Base-by-base conservation (phyloP, 2,797 vertebrate species). In the Hoplostethus atlanticus region DNA sequence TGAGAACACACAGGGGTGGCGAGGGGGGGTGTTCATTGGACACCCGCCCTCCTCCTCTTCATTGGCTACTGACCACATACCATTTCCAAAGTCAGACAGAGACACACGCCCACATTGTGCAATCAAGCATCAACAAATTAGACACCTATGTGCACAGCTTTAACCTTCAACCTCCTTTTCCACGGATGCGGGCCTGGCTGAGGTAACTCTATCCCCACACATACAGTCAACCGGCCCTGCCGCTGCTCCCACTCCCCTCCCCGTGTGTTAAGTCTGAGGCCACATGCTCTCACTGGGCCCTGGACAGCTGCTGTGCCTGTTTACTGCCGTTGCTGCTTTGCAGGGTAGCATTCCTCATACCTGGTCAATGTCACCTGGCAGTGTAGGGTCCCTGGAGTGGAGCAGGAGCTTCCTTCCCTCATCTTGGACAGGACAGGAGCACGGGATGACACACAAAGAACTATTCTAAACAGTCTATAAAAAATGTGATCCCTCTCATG, bases 251-350 rank as follows among this genome's bases (percentile, higher is more conserved):
- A 5, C 83, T 79, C 60, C 1, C 21, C 21, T 21, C 21, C 67
- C 55, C 75, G 25, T 31, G 47, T 48, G 71, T 50, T 72, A 73
- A 66, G 65, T 69, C 40, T 36, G 47, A 74, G 34, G 81, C 40
- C 67, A 54, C 52, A 46, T 51, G 36, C 40, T 21, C 72, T 65
- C 72, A 10, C 70, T 67, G 70, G 25, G 48, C 69, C 50, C 63
- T 12, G 28, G 86, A 91, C 92, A 93, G 91, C 93, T 92, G 90
- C 76, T 16, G 69, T 30, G 17, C 65, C 71, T 77, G 34, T 81
- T 89, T 77, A 79, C 66, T 25, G 71, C 76, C 61, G 54, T 50
- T 61, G 53, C 71, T 62, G 75, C 76, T 68, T 72, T 64, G 52
- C 86, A 63, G 64, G 70, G 30, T 47, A 30, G 61, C 62, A 25